Conservation (phyloP, 2,888 invertebrate genomes). For the Temnothorax ravouxi region DNA sequence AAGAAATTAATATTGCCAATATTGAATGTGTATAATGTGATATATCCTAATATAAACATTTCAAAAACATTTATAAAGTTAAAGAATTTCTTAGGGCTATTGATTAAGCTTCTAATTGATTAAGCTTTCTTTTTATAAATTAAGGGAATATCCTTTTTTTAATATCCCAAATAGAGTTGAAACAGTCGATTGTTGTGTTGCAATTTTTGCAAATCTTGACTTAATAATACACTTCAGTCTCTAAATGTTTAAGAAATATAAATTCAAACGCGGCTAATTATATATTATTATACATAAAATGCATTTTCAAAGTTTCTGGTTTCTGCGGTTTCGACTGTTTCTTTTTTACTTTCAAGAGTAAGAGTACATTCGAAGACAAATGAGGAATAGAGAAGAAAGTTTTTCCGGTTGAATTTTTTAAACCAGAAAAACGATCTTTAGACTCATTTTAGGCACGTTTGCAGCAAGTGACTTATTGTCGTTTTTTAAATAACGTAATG, state of each 20-base stretch:
- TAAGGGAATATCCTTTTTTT: neutral
- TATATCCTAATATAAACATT: neutral
- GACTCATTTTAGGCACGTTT: slow-evolving; percentile 4
- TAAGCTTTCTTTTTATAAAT: neutral
- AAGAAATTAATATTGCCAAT: slow-evolving; percentile 19
- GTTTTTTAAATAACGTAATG: neutral
- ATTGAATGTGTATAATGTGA: neutral
- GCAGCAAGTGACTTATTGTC: slow-evolving; percentile 23
- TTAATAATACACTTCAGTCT: slow-evolving; percentile 20
- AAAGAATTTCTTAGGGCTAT: slow-evolving; percentile 10
- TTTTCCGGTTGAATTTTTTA: neutral
- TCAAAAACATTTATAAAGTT: neutral
- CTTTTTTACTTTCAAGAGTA: slow-evolving; percentile 11
- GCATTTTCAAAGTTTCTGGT: slow-evolving; percentile 1
- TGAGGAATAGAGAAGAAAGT: neutral
- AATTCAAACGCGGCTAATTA: neutral
- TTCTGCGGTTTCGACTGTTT: neutral
- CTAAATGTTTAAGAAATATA: slow-evolving; percentile 15
- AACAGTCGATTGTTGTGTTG: neutral
- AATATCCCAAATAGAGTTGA: neutral
- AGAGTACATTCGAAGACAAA: neutral
- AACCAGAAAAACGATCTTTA: neutral
- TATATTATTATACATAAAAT: neutral
- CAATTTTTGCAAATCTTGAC: neutral
- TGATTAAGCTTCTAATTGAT: neutral